Evolutionary conservation across 2,888 invertebrate species (phyloP), one percentile per base, ranked within the genome.

Genomic region (Phoenoteleia sp.): DNA sequence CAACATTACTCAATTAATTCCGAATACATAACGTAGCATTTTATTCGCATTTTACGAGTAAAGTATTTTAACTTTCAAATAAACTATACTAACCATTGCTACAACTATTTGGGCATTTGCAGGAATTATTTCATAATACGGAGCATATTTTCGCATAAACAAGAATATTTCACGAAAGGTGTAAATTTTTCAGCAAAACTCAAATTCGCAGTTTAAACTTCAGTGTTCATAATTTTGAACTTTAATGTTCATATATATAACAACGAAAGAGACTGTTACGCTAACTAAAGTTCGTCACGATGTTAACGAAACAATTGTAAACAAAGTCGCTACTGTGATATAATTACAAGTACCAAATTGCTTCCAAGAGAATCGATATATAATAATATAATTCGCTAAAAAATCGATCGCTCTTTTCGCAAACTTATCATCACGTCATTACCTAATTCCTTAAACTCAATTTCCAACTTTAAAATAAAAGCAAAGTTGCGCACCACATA

Each of bases 271-370:
- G 62, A 79, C 71, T 60, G 29, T 79, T 71, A 79, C 71, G 45
- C 36, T 49, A 71, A 42, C 62, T 45, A 79, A 79, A 79, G 79
- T 79, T 79, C 36, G 64, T 79, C 71, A 56, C 45, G 27, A 79
- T 36, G 64, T 71, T 71, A 79, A 79, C 79, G 71, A 71, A 79
- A 79, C 77, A 77, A 77, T 77, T 60, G 77, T 62, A 69, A 77
- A 77, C 79, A 79, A 71, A 79, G 62, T 71, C 62, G 52, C 33
- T 21, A 49, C 60, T 11, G 54, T 79, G 56, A 71, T 79, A 71
- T 71, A 62, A 79, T 79, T 79, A 79, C 47, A 64, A 71, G 49
- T 64, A 71, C 45, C 42, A 64, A 79, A 80, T 71, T 54, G 56
- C 71, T 80, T 71, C 19, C 33, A 36, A 25, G 45, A 80, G 45